Conservation (phyloP, 1,140 invertebrate species). For the Zaprionus inermis region DNA sequence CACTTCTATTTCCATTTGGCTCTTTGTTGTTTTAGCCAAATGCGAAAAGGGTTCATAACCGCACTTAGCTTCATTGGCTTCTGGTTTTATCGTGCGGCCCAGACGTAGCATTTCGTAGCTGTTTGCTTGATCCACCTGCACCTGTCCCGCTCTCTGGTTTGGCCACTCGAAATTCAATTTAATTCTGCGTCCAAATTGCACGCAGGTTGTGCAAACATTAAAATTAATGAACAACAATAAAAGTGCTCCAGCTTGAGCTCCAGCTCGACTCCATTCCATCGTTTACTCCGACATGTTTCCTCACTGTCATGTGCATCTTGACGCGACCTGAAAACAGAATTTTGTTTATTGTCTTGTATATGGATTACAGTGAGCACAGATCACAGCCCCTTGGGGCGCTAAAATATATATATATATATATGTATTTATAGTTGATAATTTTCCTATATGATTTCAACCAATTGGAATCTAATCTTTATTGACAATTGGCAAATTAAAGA, state of each 20-base stretch:
- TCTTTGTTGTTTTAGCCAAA: conserved; percentile 66
- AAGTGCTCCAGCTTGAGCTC: conserved; percentile 41
- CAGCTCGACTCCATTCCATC: neutral
- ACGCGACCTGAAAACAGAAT: neutral
- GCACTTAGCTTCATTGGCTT: conserved; percentile 80
- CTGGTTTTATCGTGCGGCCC: conserved; percentile 76
- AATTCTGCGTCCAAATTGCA: conserved; percentile 53
- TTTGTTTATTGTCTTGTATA: neutral
- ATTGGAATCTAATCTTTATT: neutral
- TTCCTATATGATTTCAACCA: no score
- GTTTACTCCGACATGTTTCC: neutral
- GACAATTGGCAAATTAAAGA: neutral
- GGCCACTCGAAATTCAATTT: conserved; percentile 74
- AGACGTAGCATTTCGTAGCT: conserved; percentile 57
- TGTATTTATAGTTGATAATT: neutral
- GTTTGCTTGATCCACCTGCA: conserved; percentile 15
- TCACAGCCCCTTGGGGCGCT: neutral
- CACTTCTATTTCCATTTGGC: conserved; percentile 38
- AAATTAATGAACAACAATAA: conserved; percentile 81
- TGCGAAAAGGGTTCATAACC: conserved; percentile 81
- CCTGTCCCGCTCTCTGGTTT: neutral
- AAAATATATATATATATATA: neutral
- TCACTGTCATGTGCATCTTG: neutral
- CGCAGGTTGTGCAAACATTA: conserved; percentile 78
- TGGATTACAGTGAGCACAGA: neutral